Evolutionary conservation across 2,113 vertebrate genomes (phyloP).

Genomic region (Cnemophilus loriae): DNA sequence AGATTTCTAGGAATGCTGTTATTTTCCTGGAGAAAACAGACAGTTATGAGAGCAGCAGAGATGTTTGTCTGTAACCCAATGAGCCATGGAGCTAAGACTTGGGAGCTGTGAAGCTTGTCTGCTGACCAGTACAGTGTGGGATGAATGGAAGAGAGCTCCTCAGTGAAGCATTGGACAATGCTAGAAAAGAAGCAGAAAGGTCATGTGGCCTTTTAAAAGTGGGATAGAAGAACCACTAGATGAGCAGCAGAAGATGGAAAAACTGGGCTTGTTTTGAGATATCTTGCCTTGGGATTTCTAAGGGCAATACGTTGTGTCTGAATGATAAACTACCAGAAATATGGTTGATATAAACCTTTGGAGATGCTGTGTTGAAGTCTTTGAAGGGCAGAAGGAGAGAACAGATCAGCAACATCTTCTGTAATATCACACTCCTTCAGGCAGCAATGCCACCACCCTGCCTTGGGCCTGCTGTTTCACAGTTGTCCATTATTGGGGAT

Average conservation of each 20-base stretch:
- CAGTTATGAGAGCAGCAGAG: neutral
- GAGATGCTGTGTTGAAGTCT: neutral
- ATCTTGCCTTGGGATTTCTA: neutral
- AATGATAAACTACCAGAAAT: neutral
- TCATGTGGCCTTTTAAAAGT: neutral
- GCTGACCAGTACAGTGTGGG: neutral
- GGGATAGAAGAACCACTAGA: neutral
- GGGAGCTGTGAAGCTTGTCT: neutral
- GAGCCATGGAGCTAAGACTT: neutral
- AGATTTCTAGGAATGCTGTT: neutral
- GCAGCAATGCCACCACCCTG: neutral
- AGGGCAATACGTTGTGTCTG: neutral
- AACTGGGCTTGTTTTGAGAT: neutral
- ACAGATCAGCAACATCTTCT: neutral
- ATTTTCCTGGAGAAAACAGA: neutral
- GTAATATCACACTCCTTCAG: neutral
- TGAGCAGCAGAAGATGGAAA: neutral
- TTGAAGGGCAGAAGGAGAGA: neutral
- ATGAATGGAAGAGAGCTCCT: neutral
- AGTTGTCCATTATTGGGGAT: neutral
- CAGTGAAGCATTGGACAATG: neutral
- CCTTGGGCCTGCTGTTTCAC: neutral
- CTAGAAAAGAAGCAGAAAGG: neutral
- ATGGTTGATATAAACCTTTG: neutral
- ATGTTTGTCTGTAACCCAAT: neutral